Evolutionary conservation across 2,797 vertebrate genomes (phyloP).

Genomic region (Sebastes ruberrimus): DNA sequence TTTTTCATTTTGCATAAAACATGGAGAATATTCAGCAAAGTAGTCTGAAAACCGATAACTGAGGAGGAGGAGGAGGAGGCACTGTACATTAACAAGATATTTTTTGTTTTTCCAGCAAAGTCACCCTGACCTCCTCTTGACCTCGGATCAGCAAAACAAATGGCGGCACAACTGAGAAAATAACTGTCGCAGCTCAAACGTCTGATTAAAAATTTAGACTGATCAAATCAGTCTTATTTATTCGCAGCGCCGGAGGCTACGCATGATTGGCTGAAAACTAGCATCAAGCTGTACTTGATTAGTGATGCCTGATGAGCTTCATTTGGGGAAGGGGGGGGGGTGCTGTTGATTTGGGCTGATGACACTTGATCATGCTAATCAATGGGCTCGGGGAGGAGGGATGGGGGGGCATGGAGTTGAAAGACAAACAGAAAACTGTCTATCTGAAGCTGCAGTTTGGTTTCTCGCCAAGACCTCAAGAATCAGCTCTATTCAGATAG

Average conservation of each 20-base stretch:
- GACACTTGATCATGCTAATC: slow-evolving; percentile 80
- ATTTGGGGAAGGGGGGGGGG: not conserved
- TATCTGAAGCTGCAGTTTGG: not conserved
- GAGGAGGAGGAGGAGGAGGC: not conserved
- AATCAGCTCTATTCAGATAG: slow-evolving; percentile 11
- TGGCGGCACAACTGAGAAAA: slow-evolving; percentile 25
- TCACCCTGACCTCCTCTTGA: slow-evolving; percentile 54
- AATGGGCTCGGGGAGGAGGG: slow-evolving; percentile 50
- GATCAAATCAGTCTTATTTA: slow-evolving; percentile 69
- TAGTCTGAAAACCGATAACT: not conserved
- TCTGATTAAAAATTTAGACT: slow-evolving; percentile 68
- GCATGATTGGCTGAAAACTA: slow-evolving; percentile 74
- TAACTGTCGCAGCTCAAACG: slow-evolving; percentile 28
- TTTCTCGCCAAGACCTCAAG: not conserved
- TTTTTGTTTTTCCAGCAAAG: not conserved
- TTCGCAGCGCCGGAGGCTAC: slow-evolving; percentile 44
- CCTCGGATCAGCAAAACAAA: slow-evolving; percentile 42
- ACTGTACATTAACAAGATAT: not conserved
- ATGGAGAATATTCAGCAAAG: slow-evolving; percentile 2
- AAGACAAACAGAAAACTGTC: slow-evolving; percentile 6
- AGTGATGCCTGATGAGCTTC: slow-evolving; percentile 74
- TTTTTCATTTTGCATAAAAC: slow-evolving; percentile 14
- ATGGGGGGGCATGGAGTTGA: not conserved
- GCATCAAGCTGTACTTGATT: slow-evolving; percentile 78
- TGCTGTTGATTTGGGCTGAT: slow-evolving; percentile 76